Conservation (phyloP, 2,797 vertebrate species). For the Crenuchus spilurus region DNA sequence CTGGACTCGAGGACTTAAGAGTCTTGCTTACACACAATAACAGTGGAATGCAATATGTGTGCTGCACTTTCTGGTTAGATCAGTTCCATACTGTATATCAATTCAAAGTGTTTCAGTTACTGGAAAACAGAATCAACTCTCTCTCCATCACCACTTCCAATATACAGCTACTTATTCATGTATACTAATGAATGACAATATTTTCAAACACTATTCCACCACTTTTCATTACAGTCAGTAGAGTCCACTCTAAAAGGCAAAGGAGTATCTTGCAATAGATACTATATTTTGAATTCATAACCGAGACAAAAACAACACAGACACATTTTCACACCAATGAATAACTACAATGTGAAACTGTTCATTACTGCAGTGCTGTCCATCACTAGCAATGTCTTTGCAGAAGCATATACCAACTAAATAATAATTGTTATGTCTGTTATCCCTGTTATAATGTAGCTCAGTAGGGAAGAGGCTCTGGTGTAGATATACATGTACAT, state of each 20-base stretch:
- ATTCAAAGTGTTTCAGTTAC: conserved; percentile 13
- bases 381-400: too few relatives aligned
- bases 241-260: too few relatives aligned
- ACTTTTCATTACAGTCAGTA: too few relatives aligned
- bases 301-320: too few relatives aligned
- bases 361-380: too few relatives aligned
- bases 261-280: too few relatives aligned
- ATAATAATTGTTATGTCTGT: background rate
- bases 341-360: too few relatives aligned
- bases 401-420: too few relatives aligned
- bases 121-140: conserved; percentile 19
- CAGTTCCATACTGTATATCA: background rate
- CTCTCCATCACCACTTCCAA: too few relatives aligned
- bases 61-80: conserved; percentile 22
- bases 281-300: too few relatives aligned
- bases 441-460: background rate
- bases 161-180: background rate
- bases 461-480: background rate
- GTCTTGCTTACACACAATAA: conserved; percentile 1
- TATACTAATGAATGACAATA: background rate
- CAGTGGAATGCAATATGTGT: background rate
- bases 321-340: too few relatives aligned
- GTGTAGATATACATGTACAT: background rate
- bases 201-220: background rate
- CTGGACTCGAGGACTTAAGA: conserved; percentile 22